phyloP scores from a whole-genome alignment of 2,113 vertebrate genomes.

The Pangasianodon hypophthalmus region DNA sequence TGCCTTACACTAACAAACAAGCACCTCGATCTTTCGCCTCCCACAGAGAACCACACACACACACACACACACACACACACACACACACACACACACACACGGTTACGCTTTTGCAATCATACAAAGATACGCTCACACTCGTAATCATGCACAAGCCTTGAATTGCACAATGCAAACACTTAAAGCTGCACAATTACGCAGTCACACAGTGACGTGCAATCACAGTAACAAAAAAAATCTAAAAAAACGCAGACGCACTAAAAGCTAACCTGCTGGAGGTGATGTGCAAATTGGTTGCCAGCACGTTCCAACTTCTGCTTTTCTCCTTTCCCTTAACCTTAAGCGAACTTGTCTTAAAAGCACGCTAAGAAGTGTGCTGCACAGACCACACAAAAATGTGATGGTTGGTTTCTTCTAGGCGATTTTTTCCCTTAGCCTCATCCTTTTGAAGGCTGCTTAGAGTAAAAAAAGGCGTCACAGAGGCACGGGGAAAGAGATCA shows the following conservation, averaged over 20 bases:
- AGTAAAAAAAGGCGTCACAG: constrained; percentile 1
- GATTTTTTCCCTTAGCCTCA: neutral
- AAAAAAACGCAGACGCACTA: neutral
- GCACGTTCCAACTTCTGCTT: neutral
- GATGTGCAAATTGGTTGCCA: constrained; percentile 11
- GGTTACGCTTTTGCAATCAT: constrained; percentile 48
- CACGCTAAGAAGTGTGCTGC: neutral
- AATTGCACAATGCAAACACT: neutral
- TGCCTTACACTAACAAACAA: constrained; percentile 81
- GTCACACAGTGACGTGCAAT: neutral
- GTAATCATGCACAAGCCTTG: neutral
- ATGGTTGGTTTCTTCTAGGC: constrained; percentile 28
- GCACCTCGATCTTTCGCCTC: constrained; percentile 62
- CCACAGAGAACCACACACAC: constrained; percentile 53
- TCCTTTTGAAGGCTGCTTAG: constrained; percentile 13
- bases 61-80: constrained; percentile 30
- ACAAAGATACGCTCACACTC: neutral
- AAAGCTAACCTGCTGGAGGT: neutral
- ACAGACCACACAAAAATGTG: constrained; percentile 35
- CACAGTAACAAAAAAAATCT: neutral
- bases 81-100: constrained; percentile 4
- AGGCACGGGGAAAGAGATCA: neutral
- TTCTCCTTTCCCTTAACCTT: neutral
- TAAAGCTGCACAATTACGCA: neutral
- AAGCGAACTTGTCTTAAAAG: neutral